A percentile compares a stretch with the other conserved stretches of the same genome.
phyloP scores from a whole-genome alignment of 2,113 vertebrate genomes.

The Callospermophilus lateralis region DNA sequence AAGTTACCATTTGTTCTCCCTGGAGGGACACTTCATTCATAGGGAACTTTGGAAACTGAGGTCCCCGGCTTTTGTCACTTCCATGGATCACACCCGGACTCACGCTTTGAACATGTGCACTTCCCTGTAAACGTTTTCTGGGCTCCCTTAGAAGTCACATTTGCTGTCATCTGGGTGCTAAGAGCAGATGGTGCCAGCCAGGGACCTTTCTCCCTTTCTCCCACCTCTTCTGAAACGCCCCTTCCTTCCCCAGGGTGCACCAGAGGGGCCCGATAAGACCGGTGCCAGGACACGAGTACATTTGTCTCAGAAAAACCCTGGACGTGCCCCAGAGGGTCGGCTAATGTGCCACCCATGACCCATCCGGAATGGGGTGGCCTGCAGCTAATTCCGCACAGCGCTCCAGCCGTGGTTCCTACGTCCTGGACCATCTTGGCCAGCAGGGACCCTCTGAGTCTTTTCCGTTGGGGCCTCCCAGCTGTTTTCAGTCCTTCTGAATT shows the following conservation, averaged over 20 bases:
- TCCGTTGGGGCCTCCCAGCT: constrained; percentile 57
- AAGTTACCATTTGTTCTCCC: constrained; percentile 55
- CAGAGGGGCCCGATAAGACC: constrained; percentile 57
- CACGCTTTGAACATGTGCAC: background rate
- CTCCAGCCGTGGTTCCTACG: constrained; percentile 54
- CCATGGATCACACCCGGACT: background rate
- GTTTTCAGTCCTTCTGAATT: constrained; percentile 64
- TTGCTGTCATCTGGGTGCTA: constrained; percentile 5
- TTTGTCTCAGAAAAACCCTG: constrained; percentile 46
- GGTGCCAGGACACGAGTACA: background rate
- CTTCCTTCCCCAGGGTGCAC: background rate
- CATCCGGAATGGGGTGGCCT: constrained; percentile 53
- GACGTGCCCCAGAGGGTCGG: background rate
- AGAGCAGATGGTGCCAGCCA: background rate
- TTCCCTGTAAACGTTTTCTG: background rate
- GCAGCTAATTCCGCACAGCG: constrained; percentile 13
- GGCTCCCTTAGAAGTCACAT: constrained; percentile 65
- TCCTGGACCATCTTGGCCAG: constrained; percentile 27
- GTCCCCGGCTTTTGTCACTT: constrained; percentile 1
- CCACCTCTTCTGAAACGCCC: background rate
- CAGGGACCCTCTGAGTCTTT: constrained; percentile 69
- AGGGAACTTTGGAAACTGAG: background rate
- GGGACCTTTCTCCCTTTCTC: background rate
- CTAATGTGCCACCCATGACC: constrained; percentile 54
- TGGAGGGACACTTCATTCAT: background rate